Evolutionary conservation across 2,797 vertebrate genomes (phyloP).

Genomic region (Liasis olivaceus): DNA sequence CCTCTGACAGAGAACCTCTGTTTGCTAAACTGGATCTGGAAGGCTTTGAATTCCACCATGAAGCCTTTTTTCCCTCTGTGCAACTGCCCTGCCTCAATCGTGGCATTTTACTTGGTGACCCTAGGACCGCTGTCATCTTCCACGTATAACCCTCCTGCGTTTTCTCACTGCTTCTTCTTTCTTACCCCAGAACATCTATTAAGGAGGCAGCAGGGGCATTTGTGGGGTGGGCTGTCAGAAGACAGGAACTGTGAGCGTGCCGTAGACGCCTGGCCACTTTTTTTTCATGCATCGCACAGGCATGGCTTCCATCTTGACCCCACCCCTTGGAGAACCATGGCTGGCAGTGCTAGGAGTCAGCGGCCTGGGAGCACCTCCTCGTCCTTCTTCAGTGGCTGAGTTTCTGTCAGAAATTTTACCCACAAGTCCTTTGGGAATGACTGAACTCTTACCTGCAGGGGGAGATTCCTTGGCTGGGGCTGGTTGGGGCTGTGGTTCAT

Average conservation of each 20-base stretch:
- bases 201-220: neutral
- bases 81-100: neutral
- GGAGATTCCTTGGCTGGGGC: conserved; percentile 74
- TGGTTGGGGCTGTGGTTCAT: conserved; percentile 75
- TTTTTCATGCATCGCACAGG: neutral
- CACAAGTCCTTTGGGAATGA: too few relatives aligned
- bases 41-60: neutral
- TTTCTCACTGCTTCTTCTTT: neutral
- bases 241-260: neutral
- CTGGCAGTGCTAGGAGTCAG: neutral
- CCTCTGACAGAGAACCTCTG: neutral
- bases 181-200: neutral
- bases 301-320: neutral
- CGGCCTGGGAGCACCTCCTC: neutral
- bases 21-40: neutral
- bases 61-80: too few relatives aligned
- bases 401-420: too few relatives aligned
- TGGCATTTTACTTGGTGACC: neutral
- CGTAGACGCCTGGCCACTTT: neutral
- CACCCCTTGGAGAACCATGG: neutral
- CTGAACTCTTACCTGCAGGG: conserved; percentile 77
- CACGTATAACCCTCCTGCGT: neutral
- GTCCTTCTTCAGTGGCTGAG: neutral
- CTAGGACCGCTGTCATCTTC: neutral
- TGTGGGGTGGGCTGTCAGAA: neutral